Percentiles rank a stretch among this genome's conserved stretches.
phyloP scores from a whole-genome alignment of 2,888 invertebrate genomes.

The Ptychoptera albimana region DNA sequence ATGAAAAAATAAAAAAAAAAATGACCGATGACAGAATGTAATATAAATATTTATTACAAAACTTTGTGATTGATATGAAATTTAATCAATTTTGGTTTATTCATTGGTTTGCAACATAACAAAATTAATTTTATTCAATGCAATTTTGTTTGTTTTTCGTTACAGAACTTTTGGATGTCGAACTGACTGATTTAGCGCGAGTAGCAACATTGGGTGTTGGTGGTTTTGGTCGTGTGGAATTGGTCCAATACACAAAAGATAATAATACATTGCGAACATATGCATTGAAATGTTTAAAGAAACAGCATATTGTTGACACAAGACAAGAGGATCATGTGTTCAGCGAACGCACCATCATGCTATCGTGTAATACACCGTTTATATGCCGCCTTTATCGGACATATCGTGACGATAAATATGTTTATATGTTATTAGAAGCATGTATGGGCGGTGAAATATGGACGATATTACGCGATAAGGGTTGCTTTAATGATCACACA shows the following conservation, averaged over 20 bases:
- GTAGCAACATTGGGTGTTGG: constrained; percentile 82
- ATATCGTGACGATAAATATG: constrained; percentile 77
- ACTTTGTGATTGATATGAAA: no score
- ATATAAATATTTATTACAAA: no score
- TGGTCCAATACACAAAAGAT: constrained; percentile 44
- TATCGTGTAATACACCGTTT: constrained; percentile 40
- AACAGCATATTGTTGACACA: constrained; percentile 75
- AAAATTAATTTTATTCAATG: no score
- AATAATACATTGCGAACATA: constrained; percentile 40
- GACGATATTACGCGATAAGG: constrained; percentile 76
- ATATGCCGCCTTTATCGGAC: constrained; percentile 65
- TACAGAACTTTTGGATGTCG: constrained; percentile 49
- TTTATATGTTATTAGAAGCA: constrained; percentile 88
- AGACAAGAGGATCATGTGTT: constrained; percentile 80
- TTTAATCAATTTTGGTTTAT: no score
- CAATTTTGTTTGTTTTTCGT: not conserved
- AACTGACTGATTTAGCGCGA: constrained; percentile 62
- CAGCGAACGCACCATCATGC: constrained; percentile 72
- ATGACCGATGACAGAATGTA: no score
- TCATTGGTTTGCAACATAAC: no score
- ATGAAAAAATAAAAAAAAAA: no score
- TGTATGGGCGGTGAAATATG: constrained; percentile 91
- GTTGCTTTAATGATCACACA: constrained; percentile 65
- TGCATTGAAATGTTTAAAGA: constrained; percentile 79
- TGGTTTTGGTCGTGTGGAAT: constrained; percentile 79